phyloP scores from a whole-genome alignment of 2,113 vertebrate genomes.

The Chaetodon auriga region DNA sequence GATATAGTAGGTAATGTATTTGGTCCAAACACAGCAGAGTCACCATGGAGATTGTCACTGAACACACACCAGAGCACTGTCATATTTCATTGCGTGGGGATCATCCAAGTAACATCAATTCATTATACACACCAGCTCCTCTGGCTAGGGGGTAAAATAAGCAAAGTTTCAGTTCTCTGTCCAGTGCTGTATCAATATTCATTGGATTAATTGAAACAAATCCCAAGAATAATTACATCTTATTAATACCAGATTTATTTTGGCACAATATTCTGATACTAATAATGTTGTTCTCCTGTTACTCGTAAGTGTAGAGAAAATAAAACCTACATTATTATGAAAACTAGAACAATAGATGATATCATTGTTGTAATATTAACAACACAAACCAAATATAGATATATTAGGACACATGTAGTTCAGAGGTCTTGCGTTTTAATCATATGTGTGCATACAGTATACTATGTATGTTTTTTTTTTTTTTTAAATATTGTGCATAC shows the following conservation, averaged over 20 bases:
- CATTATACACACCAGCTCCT: constrained; percentile 13
- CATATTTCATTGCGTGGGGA: constrained; percentile 13
- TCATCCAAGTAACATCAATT: constrained; percentile 25
- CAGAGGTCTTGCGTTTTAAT: not conserved
- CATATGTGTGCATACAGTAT: too few relatives aligned
- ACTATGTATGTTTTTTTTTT: too few relatives aligned
- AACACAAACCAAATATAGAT: not conserved
- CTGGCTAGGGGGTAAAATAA: not conserved
- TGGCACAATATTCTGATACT: not conserved
- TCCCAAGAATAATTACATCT: not conserved
- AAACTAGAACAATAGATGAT: not conserved
- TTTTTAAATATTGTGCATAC: not conserved
- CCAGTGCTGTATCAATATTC: not conserved
- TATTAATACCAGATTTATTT: not conserved
- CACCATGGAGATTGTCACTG: constrained; percentile 49
- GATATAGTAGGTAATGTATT: constrained; percentile 38
- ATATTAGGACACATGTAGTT: not conserved
- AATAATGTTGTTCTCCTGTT: not conserved
- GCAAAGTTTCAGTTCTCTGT: not conserved
- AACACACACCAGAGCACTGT: constrained; percentile 42
- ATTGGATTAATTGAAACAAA: not conserved
- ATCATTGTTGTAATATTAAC: too few relatives aligned
- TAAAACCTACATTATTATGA: not conserved
- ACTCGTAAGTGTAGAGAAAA: not conserved
- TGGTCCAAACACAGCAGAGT: constrained; percentile 54